Percentiles rank a stretch among this genome's conserved stretches.
Conservation (phyloP, 2,888 invertebrate genomes). For the Eilema depressum region DNA sequence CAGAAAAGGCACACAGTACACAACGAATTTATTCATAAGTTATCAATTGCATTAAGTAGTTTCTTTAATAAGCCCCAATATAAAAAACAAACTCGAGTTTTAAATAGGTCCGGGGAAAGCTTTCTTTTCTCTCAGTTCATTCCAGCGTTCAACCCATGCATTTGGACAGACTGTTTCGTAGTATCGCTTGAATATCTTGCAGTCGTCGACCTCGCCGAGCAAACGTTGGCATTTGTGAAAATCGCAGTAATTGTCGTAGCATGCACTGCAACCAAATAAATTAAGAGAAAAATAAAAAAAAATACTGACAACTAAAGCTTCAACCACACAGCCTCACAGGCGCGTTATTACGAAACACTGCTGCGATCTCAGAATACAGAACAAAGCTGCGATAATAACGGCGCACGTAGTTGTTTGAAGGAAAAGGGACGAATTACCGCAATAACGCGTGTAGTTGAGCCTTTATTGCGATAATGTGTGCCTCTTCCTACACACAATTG, state of each 20-base stretch:
- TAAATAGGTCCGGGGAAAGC: conserved; percentile 79
- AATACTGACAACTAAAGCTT: no score
- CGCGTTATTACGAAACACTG: no score
- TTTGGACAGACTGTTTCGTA: conserved; percentile 83
- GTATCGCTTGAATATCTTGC: conserved; percentile 79
- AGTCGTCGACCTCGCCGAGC: conserved; percentile 64
- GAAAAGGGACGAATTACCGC: no score
- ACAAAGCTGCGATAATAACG: no score
- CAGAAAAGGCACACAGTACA: background rate
- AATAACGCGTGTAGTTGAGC: no score
- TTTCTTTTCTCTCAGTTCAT: conserved; percentile 75
- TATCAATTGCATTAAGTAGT: background rate
- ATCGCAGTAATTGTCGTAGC: conserved; percentile 82
- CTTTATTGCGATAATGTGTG: no score
- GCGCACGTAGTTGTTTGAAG: no score
- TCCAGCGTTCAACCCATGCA: conserved; percentile 79
- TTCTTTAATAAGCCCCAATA: background rate
- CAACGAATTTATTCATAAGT: conserved; percentile 1
- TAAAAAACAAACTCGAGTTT: conserved; percentile 14
- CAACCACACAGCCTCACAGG: no score
- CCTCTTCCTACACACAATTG: no score
- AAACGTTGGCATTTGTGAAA: conserved; percentile 75
- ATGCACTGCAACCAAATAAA: conserved; percentile 64
- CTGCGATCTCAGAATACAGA: no score
- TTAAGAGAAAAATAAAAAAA: background rate